Percentiles rank a stretch among this genome's conserved stretches.
These are phyloP conservation scores for Calypte anna DNA, from an alignment of 2,113 vertebrate genomes.

Conservation along the genomic window DNA sequence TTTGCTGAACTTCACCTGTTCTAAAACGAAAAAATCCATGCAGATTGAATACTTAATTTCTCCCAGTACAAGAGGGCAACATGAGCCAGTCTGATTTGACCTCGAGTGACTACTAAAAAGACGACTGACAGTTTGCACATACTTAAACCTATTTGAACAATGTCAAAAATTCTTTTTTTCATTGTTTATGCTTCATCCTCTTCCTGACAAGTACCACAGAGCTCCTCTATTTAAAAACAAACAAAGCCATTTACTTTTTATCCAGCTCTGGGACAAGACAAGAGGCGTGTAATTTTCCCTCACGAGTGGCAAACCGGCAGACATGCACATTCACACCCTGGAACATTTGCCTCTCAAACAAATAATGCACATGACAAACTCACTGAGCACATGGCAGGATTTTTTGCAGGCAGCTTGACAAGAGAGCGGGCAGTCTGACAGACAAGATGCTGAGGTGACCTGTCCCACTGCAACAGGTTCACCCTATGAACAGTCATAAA, in stretches of 20 bases:
- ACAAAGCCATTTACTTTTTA: neutral
- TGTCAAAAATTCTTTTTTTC: neutral
- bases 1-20: conserved; percentile 37
- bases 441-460: neutral
- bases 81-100: neutral
- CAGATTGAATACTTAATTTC: neutral
- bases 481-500: neutral
- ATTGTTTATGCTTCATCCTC: conserved; percentile 35
- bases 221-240: conserved; percentile 37
- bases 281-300: neutral
- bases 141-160: conserved; percentile 18
- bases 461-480: fast-evolving
- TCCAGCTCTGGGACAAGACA: fast-evolving
- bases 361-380: neutral
- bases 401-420: neutral
- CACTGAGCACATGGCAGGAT: fast-evolving
- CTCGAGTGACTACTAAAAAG: neutral
- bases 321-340: neutral
- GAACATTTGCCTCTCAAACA: neutral
- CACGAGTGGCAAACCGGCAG: neutral
- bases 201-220: conserved; percentile 32
- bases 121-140: neutral
- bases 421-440: fast-evolving
- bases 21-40: neutral
- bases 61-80: neutral